Percentiles rank a stretch among this genome's conserved stretches.
Evolutionary conservation across 2,797 vertebrate species (phyloP).

Genomic region (Myotis pilosus): DNA sequence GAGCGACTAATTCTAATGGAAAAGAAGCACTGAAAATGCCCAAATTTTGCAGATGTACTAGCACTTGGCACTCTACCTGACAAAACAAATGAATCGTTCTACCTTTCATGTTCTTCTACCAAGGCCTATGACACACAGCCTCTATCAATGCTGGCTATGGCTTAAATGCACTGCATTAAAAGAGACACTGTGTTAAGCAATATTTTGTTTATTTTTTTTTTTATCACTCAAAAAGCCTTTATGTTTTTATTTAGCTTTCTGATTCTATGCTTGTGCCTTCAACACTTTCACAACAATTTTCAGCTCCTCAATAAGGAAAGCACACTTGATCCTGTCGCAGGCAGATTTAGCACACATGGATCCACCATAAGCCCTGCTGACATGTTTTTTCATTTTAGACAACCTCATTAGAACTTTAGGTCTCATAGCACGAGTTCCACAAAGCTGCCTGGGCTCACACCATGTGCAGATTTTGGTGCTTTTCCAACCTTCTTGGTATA

Average conservation of each 20-base stretch:
- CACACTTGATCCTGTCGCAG: too few relatives aligned
- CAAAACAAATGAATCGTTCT: not conserved
- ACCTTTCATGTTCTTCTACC: not conserved
- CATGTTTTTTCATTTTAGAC: not conserved
- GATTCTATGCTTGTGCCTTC: not conserved
- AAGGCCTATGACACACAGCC: not conserved
- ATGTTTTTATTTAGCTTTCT: not conserved
- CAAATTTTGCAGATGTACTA: not conserved
- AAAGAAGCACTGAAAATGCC: conserved; percentile 39
- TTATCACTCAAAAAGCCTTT: not conserved
- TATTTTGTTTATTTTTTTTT: not conserved
- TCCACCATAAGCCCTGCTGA: not conserved
- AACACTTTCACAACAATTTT: not conserved
- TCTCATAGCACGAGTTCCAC: not conserved
- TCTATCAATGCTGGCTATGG: not conserved
- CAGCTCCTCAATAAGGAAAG: not conserved
- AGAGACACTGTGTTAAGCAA: not conserved
- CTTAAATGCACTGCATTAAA: not conserved
- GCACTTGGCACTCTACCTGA: not conserved
- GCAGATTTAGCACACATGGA: not conserved
- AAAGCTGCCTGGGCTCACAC: not conserved
- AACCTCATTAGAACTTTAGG: not conserved
- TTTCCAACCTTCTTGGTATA: not conserved
- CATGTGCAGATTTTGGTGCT: not conserved
- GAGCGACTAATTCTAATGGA: not conserved